These are phyloP conservation scores for Ciconia nigra DNA, from an alignment of 2,797 vertebrate genomes.

Conservation along the genomic window DNA sequence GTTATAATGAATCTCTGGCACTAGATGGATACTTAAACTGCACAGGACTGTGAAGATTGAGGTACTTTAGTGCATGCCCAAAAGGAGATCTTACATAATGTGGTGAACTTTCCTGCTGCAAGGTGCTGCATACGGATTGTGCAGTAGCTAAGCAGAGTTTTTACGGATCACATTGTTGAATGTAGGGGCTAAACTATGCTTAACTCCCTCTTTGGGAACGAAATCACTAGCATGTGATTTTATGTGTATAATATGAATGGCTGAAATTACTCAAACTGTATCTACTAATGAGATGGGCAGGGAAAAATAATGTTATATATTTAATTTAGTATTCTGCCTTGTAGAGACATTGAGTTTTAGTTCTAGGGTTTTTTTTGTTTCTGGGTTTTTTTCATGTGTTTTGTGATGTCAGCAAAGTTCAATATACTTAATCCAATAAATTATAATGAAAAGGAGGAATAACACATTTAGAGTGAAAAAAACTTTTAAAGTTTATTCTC, in stretches of 20 bases:
- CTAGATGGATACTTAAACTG: background rate
- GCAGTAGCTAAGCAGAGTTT: background rate
- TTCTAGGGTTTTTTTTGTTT: background rate
- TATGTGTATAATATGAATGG: background rate
- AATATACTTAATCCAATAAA: background rate
- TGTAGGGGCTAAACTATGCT: background rate
- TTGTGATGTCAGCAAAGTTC: background rate
- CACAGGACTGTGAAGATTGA: background rate
- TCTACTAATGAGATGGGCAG: background rate
- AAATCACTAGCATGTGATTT: background rate
- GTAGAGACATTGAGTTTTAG: background rate
- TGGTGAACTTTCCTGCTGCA: background rate
- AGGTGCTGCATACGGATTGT: background rate
- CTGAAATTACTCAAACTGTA: background rate
- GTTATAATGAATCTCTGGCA: background rate
- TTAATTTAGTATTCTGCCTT: background rate
- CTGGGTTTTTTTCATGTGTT: background rate
- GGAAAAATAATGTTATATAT: background rate
- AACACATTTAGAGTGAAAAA: background rate
- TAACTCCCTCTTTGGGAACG: background rate
- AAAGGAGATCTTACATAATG: background rate
- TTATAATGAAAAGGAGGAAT: background rate
- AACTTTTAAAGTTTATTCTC: background rate
- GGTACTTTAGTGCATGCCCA: background rate
- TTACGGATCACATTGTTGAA: background rate